phyloP scores from a whole-genome alignment of 2,797 vertebrate genomes.

The Urosaurus nigricauda region DNA sequence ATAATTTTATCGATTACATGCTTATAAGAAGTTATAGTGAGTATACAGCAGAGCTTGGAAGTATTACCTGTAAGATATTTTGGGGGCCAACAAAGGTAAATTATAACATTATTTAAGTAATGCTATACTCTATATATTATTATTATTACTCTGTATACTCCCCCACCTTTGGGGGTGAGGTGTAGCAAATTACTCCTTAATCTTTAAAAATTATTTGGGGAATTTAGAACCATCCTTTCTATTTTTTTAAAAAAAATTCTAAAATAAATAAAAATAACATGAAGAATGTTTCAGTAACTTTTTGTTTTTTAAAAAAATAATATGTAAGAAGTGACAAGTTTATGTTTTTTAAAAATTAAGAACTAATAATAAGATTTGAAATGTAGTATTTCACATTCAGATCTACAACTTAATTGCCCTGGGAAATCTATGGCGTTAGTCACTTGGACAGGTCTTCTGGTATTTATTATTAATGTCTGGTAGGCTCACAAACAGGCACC shows the following conservation, averaged over 20 bases:
- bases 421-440: background rate
- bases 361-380: no score
- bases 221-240: background rate
- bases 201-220: background rate
- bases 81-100: background rate
- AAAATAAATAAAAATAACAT: background rate
- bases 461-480: background rate
- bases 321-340: no score
- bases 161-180: no score
- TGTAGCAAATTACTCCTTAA: background rate
- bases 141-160: background rate
- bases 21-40: background rate
- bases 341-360: no score
- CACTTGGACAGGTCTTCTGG: background rate
- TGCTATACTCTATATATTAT: background rate
- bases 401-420: background rate
- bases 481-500: background rate
- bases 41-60: background rate
- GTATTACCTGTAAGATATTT: background rate
- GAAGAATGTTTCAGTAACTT: no score
- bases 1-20: slow-evolving; percentile 13
- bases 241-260: background rate
- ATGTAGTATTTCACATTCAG: no score
- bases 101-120: background rate
- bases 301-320: no score